A percentile compares a stretch with the other conserved stretches of the same genome.
These are phyloP conservation scores for Tringa solitaria DNA, from an alignment of 2,113 vertebrate genomes.

Conservation along the genomic window DNA sequence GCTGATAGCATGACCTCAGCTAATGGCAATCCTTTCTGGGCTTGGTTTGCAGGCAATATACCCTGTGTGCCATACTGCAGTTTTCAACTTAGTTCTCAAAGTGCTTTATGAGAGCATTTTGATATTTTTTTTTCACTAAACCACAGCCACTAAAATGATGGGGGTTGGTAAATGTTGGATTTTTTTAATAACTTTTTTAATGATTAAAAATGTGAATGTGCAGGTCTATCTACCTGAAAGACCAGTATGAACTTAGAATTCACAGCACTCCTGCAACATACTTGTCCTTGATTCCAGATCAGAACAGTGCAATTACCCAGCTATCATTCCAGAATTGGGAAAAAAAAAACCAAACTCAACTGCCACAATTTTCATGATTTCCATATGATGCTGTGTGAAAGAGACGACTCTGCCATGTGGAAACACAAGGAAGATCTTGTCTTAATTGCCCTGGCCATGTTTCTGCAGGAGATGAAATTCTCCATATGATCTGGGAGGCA, in stretches of 20 bases:
- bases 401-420: neutral
- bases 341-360: neutral
- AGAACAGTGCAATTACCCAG: neutral
- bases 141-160: neutral
- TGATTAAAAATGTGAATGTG: neutral
- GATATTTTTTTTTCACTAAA: neutral
- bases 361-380: neutral
- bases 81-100: neutral
- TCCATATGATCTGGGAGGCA: accelerated
- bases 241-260: neutral
- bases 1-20: neutral
- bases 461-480: neutral
- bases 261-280: neutral
- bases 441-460: neutral
- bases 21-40: neutral
- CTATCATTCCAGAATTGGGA: neutral
- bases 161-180: accelerated
- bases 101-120: neutral
- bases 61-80: neutral
- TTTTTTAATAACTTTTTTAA: neutral
- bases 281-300: neutral
- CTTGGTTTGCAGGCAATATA: neutral
- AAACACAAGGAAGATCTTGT: neutral
- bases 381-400: accelerated
- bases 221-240: neutral